A percentile compares a stretch with the other conserved stretches of the same genome.
Evolutionary conservation across 2,888 invertebrate genomes (phyloP).

Genomic region (Melangyna quadrimaculata): DNA sequence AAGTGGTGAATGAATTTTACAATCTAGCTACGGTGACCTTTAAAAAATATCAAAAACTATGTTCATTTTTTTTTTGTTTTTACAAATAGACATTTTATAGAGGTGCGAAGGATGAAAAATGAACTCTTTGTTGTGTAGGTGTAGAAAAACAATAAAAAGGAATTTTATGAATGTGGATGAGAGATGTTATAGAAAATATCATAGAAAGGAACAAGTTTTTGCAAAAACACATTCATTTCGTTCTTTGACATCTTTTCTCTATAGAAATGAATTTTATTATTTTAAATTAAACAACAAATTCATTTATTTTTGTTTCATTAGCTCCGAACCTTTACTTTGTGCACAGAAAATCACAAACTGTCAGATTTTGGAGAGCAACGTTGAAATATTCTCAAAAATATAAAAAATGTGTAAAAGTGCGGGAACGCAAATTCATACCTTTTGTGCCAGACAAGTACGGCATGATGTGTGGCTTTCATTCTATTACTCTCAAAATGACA

Average conservation of each 20-base stretch:
- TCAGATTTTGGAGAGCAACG: too few species aligned
- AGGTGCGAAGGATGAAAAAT: neutral
- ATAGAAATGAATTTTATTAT: neutral
- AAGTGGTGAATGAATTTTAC: constrained; percentile 7
- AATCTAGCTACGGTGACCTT: constrained; percentile 1
- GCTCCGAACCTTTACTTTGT: too few species aligned
- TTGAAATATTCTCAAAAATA: too few species aligned
- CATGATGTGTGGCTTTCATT: too few species aligned
- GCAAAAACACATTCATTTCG: neutral
- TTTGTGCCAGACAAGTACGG: too few species aligned
- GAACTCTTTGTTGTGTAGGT: neutral
- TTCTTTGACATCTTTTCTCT: neutral
- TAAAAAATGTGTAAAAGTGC: too few species aligned
- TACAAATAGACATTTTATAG: neutral
- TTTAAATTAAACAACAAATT: too few species aligned
- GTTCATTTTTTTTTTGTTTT: neutral
- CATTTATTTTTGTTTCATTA: too few species aligned
- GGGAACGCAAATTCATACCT: too few species aligned
- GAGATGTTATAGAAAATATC: neutral
- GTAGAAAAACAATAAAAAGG: neutral
- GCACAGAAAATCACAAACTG: too few species aligned
- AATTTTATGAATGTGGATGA: neutral
- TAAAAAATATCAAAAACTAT: neutral
- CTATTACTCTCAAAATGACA: too few species aligned
- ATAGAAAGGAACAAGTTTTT: neutral